phyloP scores from a whole-genome alignment of 2,797 vertebrate genomes.

The Brotula barbata region DNA sequence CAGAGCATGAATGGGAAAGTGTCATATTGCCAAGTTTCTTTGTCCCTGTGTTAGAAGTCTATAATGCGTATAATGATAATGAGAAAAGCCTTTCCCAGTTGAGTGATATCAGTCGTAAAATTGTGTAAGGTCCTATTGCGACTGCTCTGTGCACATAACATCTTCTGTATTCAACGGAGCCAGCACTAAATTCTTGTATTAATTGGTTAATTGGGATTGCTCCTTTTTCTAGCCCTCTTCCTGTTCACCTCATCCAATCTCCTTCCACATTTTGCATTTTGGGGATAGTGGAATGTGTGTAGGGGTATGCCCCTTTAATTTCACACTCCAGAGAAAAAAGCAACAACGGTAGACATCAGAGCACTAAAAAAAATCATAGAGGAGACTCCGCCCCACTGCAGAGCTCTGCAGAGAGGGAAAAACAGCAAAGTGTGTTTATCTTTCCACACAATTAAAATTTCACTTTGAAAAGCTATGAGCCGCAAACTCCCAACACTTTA shows the following conservation, averaged over 20 bases:
- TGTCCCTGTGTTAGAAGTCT: too few relatives aligned
- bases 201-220: slow-evolving; percentile 3
- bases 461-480: slow-evolving; percentile 58
- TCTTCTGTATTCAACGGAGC: background rate
- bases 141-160: background rate
- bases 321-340: slow-evolving; percentile 56
- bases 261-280: slow-evolving; percentile 13
- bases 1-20: background rate
- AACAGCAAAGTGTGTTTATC: slow-evolving; percentile 53
- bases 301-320: slow-evolving; percentile 46
- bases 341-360: slow-evolving; percentile 49
- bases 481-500: slow-evolving; percentile 42
- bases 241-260: slow-evolving; percentile 21
- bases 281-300: slow-evolving; percentile 16
- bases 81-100: too few relatives aligned
- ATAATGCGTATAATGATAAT: too few relatives aligned
- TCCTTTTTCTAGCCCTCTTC: background rate
- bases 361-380: slow-evolving; percentile 33
- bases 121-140: too few relatives aligned
- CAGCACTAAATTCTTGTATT: slow-evolving; percentile 5
- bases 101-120: too few relatives aligned
- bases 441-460: slow-evolving; percentile 72
- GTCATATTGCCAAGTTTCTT: too few relatives aligned
- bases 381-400: slow-evolving; percentile 32
- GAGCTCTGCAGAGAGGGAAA: slow-evolving; percentile 26